Percentiles rank a stretch among this genome's conserved stretches.
Conservation (phyloP, 2,797 vertebrate species). For the Coccyzus lansbergi region DNA sequence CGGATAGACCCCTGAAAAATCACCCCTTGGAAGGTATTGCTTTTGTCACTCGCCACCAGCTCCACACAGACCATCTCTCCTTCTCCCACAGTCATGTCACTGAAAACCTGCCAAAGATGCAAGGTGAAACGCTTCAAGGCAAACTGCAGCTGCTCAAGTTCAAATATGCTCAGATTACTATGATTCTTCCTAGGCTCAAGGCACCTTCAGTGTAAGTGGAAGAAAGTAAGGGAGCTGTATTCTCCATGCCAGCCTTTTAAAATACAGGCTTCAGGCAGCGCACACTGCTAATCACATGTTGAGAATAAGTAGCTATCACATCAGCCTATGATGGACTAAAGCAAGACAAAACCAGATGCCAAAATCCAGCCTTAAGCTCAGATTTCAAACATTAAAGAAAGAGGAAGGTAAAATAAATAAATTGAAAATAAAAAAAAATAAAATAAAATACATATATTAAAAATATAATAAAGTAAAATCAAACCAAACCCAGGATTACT, state of each 20-base stretch:
- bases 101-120: slow-evolving; percentile 86
- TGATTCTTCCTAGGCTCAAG: background rate
- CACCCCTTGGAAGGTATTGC: slow-evolving; percentile 94
- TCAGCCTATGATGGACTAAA: background rate
- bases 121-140: background rate
- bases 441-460: too few relatives aligned
- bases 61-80: slow-evolving; percentile 99
- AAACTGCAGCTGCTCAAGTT: background rate
- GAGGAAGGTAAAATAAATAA: background rate
- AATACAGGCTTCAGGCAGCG: background rate
- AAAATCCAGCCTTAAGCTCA: background rate
- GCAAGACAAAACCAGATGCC: background rate
- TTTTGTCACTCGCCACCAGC: slow-evolving; percentile 96
- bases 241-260: background rate
- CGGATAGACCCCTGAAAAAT: slow-evolving; percentile 99
- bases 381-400: background rate
- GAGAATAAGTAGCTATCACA: background rate
- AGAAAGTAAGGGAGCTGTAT: background rate
- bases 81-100: slow-evolving; percentile 96
- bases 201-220: background rate
- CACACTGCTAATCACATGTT: background rate
- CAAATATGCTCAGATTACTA: background rate
- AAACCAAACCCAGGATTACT: background rate
- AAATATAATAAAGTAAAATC: too few relatives aligned
- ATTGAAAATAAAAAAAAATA: too few relatives aligned